Percentiles rank a stretch among this genome's conserved stretches.
These are phyloP conservation scores for Cylloceria caligata DNA, from an alignment of 2,888 invertebrate genomes.

Conservation along the genomic window DNA sequence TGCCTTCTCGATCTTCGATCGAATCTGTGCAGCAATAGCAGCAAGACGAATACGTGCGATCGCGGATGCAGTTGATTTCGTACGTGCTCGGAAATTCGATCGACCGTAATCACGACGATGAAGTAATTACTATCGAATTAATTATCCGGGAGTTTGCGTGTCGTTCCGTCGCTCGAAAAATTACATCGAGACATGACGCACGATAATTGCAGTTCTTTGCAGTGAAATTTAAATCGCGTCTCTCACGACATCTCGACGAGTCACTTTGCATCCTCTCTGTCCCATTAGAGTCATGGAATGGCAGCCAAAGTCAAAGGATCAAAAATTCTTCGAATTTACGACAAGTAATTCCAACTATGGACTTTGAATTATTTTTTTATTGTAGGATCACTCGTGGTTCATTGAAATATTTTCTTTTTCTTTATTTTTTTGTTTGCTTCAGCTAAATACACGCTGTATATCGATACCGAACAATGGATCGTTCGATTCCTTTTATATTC, in stretches of 20 bases:
- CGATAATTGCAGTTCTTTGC: conserved; percentile 31
- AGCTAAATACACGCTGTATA: conserved; percentile 28
- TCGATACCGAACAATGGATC: conserved; percentile 62
- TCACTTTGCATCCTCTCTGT: conserved; percentile 3
- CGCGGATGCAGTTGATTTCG: conserved; percentile 50
- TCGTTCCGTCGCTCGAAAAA: conserved; percentile 23
- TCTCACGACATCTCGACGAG: conserved; percentile 17
- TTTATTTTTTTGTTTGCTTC: conserved; percentile 5
- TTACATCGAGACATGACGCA: conserved; percentile 4
- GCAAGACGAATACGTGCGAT: conserved; percentile 21
- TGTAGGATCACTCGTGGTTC: background rate
- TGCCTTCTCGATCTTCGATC: conserved; percentile 32
- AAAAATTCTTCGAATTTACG: background rate
- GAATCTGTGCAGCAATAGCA: conserved; percentile 23
- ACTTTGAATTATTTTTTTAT: background rate
- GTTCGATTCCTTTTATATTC: conserved; percentile 64
- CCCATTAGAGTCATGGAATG: conserved; percentile 6
- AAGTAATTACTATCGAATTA: conserved; percentile 62
- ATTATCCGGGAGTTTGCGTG: conserved; percentile 39
- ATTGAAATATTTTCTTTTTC: background rate
- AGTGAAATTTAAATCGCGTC: conserved; percentile 44
- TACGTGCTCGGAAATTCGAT: conserved; percentile 67
- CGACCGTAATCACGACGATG: conserved; percentile 54
- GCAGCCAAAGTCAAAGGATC: background rate
- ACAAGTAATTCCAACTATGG: background rate